Base-by-base conservation (phyloP, 2,888 invertebrate species). In the Eremobia ochroleuca region DNA sequence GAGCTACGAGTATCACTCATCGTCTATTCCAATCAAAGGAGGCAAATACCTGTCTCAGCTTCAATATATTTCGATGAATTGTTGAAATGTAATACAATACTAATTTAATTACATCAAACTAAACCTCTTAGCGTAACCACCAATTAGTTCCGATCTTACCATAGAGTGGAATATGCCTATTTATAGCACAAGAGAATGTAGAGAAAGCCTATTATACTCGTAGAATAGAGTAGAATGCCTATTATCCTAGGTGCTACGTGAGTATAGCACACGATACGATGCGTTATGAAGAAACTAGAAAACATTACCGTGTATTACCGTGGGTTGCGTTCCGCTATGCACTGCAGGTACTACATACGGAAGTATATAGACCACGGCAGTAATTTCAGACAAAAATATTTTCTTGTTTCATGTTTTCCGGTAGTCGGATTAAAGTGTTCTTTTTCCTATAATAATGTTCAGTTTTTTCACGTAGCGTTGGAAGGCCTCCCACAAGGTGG, bases 121-220 rank as follows among this genome's bases (percentile, higher is more conserved):
- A 76, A 84, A 65, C 64, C 70, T 71, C 66, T 84, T 77, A 77
- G 5, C 11, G 49, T 43, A 72, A 76, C 73, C 68, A 65, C 77
- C 71, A 76, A 84, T 84, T 84, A 78, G 70, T 67, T 37, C n/a
- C 61, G 28, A 83, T 73, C 52, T 68, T 40, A 46, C 46, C 2
- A 43, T n/a, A 61, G 43, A 6, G 11, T 70, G 61, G 52, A 67
- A 15, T 64, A 15, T 46, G 37, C 59, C 40, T 62, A 62, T 76
- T 52, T 46, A 55, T n/a, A 28, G 21, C 21, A 76, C 8, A 55
- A 52, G 8, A 64, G 25, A 4, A 28, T 77, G 25, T 52, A 25
- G 25, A 55, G n/a, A 55, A n/a, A n/a, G 25, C 49, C 25, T 11
- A 11, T 55, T 55, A 55, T 11, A n/a, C n/a, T n/a, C n/a, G n/a